phyloP scores from a whole-genome alignment of 2,888 invertebrate species.

The Orthosia gracilis region DNA sequence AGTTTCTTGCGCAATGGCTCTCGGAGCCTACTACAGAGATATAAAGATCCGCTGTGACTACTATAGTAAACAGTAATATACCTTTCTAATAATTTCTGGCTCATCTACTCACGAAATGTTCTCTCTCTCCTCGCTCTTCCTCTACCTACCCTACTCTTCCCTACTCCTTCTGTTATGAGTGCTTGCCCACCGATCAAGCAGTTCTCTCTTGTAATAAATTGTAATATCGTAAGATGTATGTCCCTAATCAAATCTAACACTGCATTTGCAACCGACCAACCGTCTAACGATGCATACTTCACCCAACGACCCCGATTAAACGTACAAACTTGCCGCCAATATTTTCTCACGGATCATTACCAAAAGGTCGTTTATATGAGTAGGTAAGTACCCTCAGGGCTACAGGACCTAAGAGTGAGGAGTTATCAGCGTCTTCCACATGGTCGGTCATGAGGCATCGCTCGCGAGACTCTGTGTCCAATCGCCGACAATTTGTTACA shows the following conservation, averaged over 20 bases:
- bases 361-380: slow-evolving; percentile 50
- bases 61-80: no score
- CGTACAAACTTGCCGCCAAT: slow-evolving; percentile 51
- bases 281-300: slow-evolving; percentile 14
- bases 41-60: no score
- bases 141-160: no score
- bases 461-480: slow-evolving; percentile 50
- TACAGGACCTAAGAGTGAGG: slow-evolving; percentile 51
- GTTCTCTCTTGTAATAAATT: no score
- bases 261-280: not conserved
- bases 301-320: slow-evolving; percentile 43
- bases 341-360: slow-evolving; percentile 67
- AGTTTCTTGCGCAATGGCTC: no score
- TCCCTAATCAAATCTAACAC: not conserved
- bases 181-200: not conserved
- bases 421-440: slow-evolving; percentile 69
- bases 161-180: no score
- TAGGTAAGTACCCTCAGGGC: slow-evolving; percentile 33
- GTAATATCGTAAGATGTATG: not conserved
- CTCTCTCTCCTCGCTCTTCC: no score
- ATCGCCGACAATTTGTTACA: slow-evolving; percentile 66
- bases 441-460: slow-evolving; percentile 58
- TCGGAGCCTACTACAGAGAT: no score
- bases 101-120: no score
- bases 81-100: no score